A percentile compares a stretch with the other conserved stretches of the same genome.
These are phyloP conservation scores for Melopsittacus undulatus DNA, from an alignment of 2,797 vertebrate genomes.

Conservation along the genomic window DNA sequence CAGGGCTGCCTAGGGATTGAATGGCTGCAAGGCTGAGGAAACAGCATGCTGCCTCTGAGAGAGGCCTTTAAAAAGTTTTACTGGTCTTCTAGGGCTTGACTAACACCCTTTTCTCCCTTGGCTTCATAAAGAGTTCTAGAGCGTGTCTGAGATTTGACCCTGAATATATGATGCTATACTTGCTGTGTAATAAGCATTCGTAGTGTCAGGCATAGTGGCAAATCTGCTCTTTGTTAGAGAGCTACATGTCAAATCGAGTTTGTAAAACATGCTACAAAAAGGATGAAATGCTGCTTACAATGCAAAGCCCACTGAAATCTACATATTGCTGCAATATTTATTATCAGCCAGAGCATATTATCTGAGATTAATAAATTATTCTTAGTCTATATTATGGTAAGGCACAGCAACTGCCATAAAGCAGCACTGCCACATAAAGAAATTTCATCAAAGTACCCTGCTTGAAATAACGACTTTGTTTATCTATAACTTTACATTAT, in stretches of 20 bases:
- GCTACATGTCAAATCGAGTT: constrained; percentile 11
- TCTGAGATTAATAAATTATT: constrained; percentile 49
- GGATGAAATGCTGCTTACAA: constrained; percentile 23
- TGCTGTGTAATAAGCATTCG: neutral
- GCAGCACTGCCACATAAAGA: neutral
- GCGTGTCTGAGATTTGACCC: neutral
- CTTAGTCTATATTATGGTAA: neutral
- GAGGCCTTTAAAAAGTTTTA: neutral
- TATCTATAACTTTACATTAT: constrained; percentile 49
- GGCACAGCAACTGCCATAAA: constrained; percentile 6
- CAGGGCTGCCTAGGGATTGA: neutral
- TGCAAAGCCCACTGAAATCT: constrained; percentile 26
- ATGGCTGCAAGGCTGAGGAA: neutral
- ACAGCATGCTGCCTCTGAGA: neutral
- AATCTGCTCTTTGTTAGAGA: constrained; percentile 29
- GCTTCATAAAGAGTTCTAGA: constrained; percentile 17
- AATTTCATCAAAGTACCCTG: neutral
- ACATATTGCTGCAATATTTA: constrained; percentile 19
- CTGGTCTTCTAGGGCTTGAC: neutral
- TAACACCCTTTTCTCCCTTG: neutral
- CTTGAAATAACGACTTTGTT: constrained; percentile 45
- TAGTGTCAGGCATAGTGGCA: neutral
- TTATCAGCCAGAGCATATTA: constrained; percentile 22
- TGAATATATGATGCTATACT: neutral
- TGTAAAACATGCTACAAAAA: neutral